Conservation (phyloP, 2,797 vertebrate genomes). For the Hoplostethus mediterraneus region DNA sequence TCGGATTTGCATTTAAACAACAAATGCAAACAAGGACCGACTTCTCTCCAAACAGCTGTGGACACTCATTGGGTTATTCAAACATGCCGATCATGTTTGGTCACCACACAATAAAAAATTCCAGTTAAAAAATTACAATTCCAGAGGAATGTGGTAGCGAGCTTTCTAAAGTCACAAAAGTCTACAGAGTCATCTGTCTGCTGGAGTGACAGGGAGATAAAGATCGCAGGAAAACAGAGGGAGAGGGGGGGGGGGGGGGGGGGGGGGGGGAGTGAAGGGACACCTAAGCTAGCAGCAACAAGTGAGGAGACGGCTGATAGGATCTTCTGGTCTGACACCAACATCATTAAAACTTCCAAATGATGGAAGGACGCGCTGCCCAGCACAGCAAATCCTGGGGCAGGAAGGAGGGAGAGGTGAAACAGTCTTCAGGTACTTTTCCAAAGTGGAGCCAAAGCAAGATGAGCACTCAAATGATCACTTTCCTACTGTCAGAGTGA, state of each 20-base stretch:
- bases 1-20: slow-evolving; percentile 66
- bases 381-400: slow-evolving; percentile 21
- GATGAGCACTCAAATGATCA: neutral
- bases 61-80: slow-evolving; percentile 6
- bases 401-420: neutral
- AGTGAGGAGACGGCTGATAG: slow-evolving; percentile 49
- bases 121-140: slow-evolving; percentile 10
- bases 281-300: slow-evolving; percentile 58
- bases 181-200: slow-evolving; percentile 40
- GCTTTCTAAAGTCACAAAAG: slow-evolving; percentile 40
- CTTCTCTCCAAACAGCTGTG: slow-evolving; percentile 53
- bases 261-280: slow-evolving; percentile 54
- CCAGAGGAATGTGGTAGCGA: slow-evolving; percentile 32
- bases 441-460: slow-evolving; percentile 10
- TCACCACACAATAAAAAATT: neutral
- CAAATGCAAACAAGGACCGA: slow-evolving; percentile 43
- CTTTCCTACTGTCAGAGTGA: neutral
- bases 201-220: slow-evolving; percentile 58
- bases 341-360: slow-evolving; percentile 66
- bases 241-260: slow-evolving; percentile 48
- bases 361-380: slow-evolving; percentile 40
- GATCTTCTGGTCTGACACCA: slow-evolving; percentile 59
- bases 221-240: slow-evolving; percentile 54
- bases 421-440: slow-evolving; percentile 24
- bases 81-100: slow-evolving; percentile 21